Conservation (phyloP, 92 coral and sea anemone species). For the Porites rus region DNA sequence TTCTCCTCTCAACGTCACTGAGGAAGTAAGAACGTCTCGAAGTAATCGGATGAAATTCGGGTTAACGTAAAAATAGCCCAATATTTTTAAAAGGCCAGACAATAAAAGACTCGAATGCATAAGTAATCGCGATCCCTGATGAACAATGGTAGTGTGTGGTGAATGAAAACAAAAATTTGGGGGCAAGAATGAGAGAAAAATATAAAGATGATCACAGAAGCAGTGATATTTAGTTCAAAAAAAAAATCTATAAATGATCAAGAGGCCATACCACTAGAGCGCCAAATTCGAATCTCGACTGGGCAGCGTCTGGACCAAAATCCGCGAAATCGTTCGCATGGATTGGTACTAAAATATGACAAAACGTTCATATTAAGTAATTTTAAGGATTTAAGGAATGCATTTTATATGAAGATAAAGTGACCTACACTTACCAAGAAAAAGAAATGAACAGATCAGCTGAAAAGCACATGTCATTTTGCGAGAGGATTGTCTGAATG, state of each 20-base stretch:
- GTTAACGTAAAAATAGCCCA: neutral
- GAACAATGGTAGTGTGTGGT: neutral
- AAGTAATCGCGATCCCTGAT: neutral
- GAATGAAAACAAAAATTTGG: neutral
- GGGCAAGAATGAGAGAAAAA: neutral
- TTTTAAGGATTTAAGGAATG: neutral
- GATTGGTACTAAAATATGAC: slow-evolving; percentile 48
- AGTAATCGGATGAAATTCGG: too few relatives aligned
- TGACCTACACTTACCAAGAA: slow-evolving; percentile 11
- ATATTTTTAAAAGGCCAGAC: neutral
- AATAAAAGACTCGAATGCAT: slow-evolving; percentile 8
- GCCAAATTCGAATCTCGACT: slow-evolving; percentile 91
- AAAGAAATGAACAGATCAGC: slow-evolving; percentile 1
- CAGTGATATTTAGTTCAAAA: neutral
- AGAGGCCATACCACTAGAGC: slow-evolving; percentile 66
- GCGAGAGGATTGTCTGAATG: neutral
- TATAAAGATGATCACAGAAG: neutral
- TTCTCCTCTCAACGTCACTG: too few relatives aligned
- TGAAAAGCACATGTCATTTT: neutral
- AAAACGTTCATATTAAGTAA: neutral
- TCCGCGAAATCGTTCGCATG: slow-evolving; percentile 58
- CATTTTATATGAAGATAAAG: neutral
- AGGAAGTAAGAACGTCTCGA: too few relatives aligned
- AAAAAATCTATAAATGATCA: neutral
- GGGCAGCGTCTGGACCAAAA: slow-evolving; percentile 73